Conservation (phyloP, 2,797 vertebrate genomes). For the Astyanax mexicanus region DNA sequence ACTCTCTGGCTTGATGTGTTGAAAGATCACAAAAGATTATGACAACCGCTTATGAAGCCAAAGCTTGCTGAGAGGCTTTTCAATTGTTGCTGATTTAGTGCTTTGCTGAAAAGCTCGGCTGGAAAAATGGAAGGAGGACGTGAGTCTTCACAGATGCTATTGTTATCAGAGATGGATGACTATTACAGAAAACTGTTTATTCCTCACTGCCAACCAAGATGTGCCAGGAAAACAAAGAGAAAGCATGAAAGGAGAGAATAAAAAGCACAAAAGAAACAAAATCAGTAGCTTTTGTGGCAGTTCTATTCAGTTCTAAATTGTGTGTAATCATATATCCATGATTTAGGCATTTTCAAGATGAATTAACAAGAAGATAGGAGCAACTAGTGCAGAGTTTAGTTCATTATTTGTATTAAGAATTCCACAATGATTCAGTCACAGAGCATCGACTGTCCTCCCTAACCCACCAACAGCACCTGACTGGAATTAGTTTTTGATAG, state of each 20-base stretch:
- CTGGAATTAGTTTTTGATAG: constrained; percentile 36
- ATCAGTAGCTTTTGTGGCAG: not conserved
- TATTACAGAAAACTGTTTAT: not conserved
- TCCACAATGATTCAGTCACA: constrained; percentile 31
- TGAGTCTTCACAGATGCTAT: constrained; percentile 19
- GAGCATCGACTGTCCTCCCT: constrained; percentile 8
- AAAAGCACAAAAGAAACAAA: not conserved
- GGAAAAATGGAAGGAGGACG: constrained; percentile 42
- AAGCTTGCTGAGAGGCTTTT: not conserved
- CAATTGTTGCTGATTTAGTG: not conserved
- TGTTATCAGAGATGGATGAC: constrained; percentile 28
- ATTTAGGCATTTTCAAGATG: not conserved
- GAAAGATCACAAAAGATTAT: not conserved
- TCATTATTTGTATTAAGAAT: constrained; percentile 32
- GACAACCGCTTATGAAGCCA: not conserved
- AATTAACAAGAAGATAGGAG: not conserved
- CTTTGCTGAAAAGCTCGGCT: not conserved
- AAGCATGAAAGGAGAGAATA: not conserved
- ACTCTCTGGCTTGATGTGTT: too few relatives aligned
- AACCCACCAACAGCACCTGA: constrained; percentile 13
- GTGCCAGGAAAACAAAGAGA: not conserved
- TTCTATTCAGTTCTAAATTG: not conserved
- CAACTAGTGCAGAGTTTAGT: not conserved
- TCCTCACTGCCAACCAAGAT: not conserved
- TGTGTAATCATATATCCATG: not conserved